Percentiles rank a stretch among this genome's conserved stretches.
phyloP scores from a whole-genome alignment of 2,888 invertebrate genomes.

The Actias luna region DNA sequence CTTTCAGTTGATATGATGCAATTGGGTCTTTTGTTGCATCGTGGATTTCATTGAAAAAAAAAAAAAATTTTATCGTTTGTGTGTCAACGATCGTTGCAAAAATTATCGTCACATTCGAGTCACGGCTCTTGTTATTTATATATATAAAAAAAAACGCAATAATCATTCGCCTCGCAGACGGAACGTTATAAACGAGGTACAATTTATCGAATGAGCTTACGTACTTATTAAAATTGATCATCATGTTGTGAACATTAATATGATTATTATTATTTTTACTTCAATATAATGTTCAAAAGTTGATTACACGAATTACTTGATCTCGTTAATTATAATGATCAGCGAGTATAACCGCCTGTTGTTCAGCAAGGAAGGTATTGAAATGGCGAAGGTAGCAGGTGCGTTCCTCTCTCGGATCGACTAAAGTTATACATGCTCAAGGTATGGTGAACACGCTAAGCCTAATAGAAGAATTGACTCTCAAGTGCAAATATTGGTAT shows the following conservation, averaged over 20 bases:
- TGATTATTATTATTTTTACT: constrained; percentile 5
- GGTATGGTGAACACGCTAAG: no score
- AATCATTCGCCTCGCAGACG: constrained; percentile 47
- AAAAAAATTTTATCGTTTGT: constrained; percentile 55
- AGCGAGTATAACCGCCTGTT: neutral
- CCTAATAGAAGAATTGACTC: no score
- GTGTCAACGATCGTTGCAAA: constrained; percentile 47
- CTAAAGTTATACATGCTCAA: no score
- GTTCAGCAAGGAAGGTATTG: neutral
- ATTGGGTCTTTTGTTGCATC: constrained; percentile 32
- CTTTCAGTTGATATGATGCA: constrained; percentile 75
- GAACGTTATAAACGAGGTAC: constrained; percentile 32
- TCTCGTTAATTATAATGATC: constrained; percentile 6
- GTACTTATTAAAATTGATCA: constrained; percentile 27
- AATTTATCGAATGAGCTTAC: constrained; percentile 42
- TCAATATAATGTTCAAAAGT: constrained; percentile 7
- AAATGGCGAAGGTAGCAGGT: neutral
- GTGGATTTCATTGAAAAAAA: constrained; percentile 58
- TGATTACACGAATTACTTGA: constrained; percentile 1
- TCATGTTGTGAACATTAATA: neutral
- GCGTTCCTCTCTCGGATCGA: neutral
- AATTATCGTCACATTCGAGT: constrained; percentile 55
- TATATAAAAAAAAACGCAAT: constrained; percentile 40
- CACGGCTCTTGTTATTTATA: constrained; percentile 41
- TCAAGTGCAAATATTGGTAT: no score